phyloP scores from a whole-genome alignment of 1,140 invertebrate species.

The Polypedilum pembai region DNA sequence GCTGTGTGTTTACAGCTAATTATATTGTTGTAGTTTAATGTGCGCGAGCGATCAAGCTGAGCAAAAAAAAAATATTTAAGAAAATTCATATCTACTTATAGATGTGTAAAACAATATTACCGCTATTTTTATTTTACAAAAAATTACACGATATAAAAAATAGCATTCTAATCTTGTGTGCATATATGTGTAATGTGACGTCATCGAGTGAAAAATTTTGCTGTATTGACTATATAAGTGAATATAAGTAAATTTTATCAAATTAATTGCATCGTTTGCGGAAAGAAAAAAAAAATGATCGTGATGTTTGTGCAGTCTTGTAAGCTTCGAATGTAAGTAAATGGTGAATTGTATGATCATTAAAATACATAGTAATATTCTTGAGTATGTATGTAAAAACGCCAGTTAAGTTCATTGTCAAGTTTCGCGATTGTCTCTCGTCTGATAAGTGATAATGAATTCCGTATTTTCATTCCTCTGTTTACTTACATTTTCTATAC shows the following conservation, averaged over 20 bases:
- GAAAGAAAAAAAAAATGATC: constrained; percentile 7
- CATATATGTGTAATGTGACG: not conserved
- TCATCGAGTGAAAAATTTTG: not conserved
- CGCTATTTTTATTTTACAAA: not conserved
- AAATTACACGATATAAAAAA: not conserved
- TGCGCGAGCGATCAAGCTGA: not conserved
- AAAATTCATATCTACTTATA: not conserved
- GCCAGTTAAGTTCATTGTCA: not conserved
- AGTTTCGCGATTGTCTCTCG: not conserved
- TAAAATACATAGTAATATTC: not conserved
- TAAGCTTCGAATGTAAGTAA: not conserved
- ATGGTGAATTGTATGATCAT: not conserved
- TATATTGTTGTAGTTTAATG: not conserved
- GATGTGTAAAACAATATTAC: not conserved
- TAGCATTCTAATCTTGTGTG: not conserved
- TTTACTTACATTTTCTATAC: no score
- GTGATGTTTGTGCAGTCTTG: constrained; percentile 6
- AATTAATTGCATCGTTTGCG: constrained; percentile 24
- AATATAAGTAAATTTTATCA: not conserved
- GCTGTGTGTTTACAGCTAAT: not conserved
- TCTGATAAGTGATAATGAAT: not conserved
- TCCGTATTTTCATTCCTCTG: no score
- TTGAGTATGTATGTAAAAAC: not conserved
- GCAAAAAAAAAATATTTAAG: not conserved
- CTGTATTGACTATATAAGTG: not conserved